Evolutionary conservation across 2,797 vertebrate species (phyloP), one percentile per base, ranked within the genome.

Genomic region (Manis crassicaudata): DNA sequence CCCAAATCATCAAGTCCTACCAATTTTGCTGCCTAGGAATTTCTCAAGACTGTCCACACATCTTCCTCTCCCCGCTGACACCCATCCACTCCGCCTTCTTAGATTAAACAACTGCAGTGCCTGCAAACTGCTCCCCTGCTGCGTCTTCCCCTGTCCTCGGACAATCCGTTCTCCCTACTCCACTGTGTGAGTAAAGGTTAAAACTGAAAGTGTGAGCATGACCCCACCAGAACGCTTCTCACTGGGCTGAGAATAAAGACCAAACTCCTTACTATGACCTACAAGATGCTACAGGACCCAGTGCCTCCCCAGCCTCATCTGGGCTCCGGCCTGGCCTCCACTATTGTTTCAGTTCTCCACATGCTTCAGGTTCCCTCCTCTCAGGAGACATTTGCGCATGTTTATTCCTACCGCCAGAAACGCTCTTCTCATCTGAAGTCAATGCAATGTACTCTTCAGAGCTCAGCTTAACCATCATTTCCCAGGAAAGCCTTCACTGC

Each of bases 31-130:
- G 46, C 73, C 50, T 37, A 56, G 56, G 67, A 35, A 62, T n/a
- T 29, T 90, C 70, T 25, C 43, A 21, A 21, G 68, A 60, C 58
- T 32, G 21, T 70, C 79, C 58, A 17, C 40, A 13, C 3, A 0
- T 20, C 72, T 52, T 58, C 73, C 1, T 35, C 52, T 62, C 5
- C 37, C 37, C 68, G 3, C 5, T 3, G 73, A 73, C 35, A 20
- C 1, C 21, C 10, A 2, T 50, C n/a, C 17, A 25, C 0, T 50
- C 87, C 18, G 2, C 14, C 62, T 77, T 35, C 70, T 56, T n/a
- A 5, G 35, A 17, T 0, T 6, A 52, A 23, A 79, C 17, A 1
- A 6, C 13, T 1, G 18, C 43, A 32, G 29, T 14, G 6, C 68
- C 60, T 40, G 80, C 27, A 4, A 2, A 50, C 37, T 7, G 21